Base-by-base conservation (phyloP, 1,140 invertebrate genomes). In the Aplysia californica region DNA sequence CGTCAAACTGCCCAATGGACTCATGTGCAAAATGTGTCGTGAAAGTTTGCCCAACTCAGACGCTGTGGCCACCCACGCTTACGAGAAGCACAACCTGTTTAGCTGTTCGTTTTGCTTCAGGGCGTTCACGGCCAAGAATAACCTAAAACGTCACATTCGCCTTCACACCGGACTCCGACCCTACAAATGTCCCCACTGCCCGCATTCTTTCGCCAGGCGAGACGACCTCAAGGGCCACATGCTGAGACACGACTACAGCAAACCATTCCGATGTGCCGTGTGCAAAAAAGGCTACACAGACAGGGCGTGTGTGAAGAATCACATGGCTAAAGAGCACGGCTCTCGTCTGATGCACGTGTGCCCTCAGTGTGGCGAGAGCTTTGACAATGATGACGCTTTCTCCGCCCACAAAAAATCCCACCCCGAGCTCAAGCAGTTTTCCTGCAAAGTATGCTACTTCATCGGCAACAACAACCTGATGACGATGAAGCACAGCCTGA, bases 111-210 rank as follows among this genome's bases (percentile, higher is more conserved):
- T 83, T 3, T 87, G 86, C 55, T 80, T 80, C 38, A 67, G 78
- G 20, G 82, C 82, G 10, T 87, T 87, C 68, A 86, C 85, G 20
- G 84, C 83, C 38, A 78, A 82, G 70, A 85, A 82, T 69, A 96
- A 82, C 96, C 94, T 89, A 93, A 95, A 82, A 98, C 97, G 92
- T 94, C 96, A 61, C 95, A 98, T 81, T 98, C 72, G 84, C 0
- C 71, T 85, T 26, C 87, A 89, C 72, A 87, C 86, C 20, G 86
- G 89, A 56, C 39, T 82, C 29, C 85, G 83, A 68, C 87, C 87
- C n/a, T 90, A 87, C 80, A 83, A 83, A 68, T 89, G 89, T 75
- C 75, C 78, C 5, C 78, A 83, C 26, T 98, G 96, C 91, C 95
- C 96, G 84, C 94, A 95, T 58, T 91, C 92, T 39, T 93, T 93